phyloP scores from a whole-genome alignment of 2,888 invertebrate genomes.

The Sclerodermus sp. region DNA sequence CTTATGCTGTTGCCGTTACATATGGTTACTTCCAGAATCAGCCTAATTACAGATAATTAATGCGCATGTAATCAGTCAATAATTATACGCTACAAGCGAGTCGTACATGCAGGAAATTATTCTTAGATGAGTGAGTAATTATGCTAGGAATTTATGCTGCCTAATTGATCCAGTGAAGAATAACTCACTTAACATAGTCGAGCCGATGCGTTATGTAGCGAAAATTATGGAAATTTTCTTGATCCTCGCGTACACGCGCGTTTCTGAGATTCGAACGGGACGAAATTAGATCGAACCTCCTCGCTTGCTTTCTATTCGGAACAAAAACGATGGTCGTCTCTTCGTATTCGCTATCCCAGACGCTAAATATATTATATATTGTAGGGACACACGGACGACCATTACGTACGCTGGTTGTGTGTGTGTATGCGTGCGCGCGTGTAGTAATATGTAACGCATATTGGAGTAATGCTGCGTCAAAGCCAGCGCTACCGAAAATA shows the following conservation, averaged over 20 bases:
- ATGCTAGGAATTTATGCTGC: slow-evolving; percentile 5
- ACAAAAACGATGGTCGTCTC: too few species aligned
- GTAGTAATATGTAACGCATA: slow-evolving; percentile 53
- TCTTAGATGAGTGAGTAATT: slow-evolving; percentile 3
- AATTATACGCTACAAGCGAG: slow-evolving; percentile 13
- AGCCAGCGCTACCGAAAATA: slow-evolving; percentile 56
- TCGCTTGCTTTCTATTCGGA: too few species aligned
- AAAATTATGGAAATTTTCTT: neutral
- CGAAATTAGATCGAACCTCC: too few species aligned
- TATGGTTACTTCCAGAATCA: too few species aligned
- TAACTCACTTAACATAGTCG: neutral
- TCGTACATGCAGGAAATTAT: slow-evolving; percentile 19
- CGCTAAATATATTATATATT: too few species aligned
- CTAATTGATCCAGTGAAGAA: slow-evolving; percentile 23
- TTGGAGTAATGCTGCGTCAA: slow-evolving; percentile 57
- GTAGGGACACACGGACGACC: too few species aligned
- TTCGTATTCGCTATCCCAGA: too few species aligned
- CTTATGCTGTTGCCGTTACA: too few species aligned
- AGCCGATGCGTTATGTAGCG: neutral
- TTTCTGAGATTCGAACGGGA: neutral
- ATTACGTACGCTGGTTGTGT: too few species aligned
- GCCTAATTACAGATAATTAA: too few species aligned
- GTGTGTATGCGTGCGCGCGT: slow-evolving; percentile 14
- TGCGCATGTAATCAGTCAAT: slow-evolving; percentile 1
- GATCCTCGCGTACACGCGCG: slow-evolving; percentile 12